phyloP scores from a whole-genome alignment of 2,797 vertebrate species.

The Yasuhikotakia modesta region DNA sequence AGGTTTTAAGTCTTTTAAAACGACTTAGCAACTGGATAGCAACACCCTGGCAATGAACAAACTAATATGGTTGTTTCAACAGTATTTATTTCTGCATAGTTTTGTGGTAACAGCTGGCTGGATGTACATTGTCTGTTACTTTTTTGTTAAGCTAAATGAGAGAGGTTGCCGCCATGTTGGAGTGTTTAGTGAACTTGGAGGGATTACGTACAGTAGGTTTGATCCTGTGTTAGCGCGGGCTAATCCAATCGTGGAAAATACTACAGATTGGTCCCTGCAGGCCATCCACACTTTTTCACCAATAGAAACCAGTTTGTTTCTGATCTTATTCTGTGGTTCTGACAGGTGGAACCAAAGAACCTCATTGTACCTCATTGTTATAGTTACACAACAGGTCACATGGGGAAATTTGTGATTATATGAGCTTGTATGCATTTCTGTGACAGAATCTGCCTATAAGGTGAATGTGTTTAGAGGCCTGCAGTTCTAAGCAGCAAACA shows the following conservation, averaged over 20 bases:
- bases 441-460: not conserved
- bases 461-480: slow-evolving; percentile 23
- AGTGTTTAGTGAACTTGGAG: slow-evolving; percentile 18
- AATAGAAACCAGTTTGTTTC: not conserved
- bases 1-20: too few species aligned
- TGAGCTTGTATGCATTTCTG: slow-evolving; percentile 20
- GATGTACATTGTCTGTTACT: too few species aligned
- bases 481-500: not conserved
- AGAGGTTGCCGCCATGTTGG: too few species aligned
- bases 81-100: too few species aligned
- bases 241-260: too few species aligned
- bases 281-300: not conserved
- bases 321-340: slow-evolving; percentile 2
- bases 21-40: too few species aligned
- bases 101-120: too few species aligned
- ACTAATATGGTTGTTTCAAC: too few species aligned
- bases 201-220: not conserved
- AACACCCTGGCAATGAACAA: too few species aligned
- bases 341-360: too few species aligned
- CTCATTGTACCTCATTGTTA: not conserved
- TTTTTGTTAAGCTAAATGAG: too few species aligned
- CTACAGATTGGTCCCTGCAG: slow-evolving; percentile 15
- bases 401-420: slow-evolving; percentile 15
- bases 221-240: too few species aligned
- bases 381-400: slow-evolving; percentile 11